Base-by-base conservation (phyloP, 1,140 invertebrate species). In the Centruroides vittatus region DNA sequence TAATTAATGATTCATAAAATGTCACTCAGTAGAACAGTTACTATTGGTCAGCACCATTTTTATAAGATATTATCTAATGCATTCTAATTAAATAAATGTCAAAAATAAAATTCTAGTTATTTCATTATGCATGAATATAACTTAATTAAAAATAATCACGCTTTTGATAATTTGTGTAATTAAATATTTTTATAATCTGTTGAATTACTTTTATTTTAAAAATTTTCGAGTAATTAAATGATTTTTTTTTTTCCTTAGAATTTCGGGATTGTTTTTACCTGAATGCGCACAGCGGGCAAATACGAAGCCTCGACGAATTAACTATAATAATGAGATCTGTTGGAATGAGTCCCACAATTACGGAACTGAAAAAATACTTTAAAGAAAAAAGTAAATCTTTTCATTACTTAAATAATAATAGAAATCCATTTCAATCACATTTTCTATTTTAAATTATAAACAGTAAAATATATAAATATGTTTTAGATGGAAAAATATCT, bases 251-350 rank as follows among this genome's bases (percentile, higher is more conserved):
- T n/a, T n/a, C n/a, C n/a, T n/a, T 59, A 66, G 65, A 69, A 63
- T 69, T 68, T 64, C 59, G 68, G 51, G 68, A 70, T 65, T 70
- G 68, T 61, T 70, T 70, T 61, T 67, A 68, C 50, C 57, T 96
- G 50, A 94, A 94, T 75, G 90, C 91, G 5, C 76, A 87, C 59
- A 86, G 83, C 66, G 90, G 90, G 1, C 83, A 88, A 69, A 93
- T 96, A 57, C 83, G 82, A 54, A 86, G 85, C 9, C 72, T 94
- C 55, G 90, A 95, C 73, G 91, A 95, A 74, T 75, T 96, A 60
- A 92, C 87, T 1, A 83, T 93, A 4, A 92, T 95, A 35, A 96
- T 96, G 92, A 77, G 92, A 57, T 95, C 92, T 0, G 74, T 96
- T 3, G 91, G 90, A 5, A 83, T 93, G 74, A 93, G 89, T 66